A percentile compares a stretch with the other conserved stretches of the same genome.
Evolutionary conservation across 2,888 invertebrate species (phyloP).

Genomic region (Stenotaenia linearis): DNA sequence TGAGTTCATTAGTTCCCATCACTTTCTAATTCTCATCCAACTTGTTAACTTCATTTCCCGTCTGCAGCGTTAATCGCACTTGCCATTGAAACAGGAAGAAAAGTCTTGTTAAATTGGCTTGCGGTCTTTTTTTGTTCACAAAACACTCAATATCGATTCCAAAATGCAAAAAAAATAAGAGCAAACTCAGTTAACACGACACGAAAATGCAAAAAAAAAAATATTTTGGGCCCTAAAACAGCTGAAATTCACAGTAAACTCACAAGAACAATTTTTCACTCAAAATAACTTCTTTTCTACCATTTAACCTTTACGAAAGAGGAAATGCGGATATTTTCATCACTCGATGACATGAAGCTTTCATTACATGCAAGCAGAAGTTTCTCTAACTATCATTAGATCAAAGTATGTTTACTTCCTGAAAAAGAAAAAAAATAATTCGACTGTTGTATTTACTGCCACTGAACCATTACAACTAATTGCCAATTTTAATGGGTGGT

Average conservation of each 20-base stretch:
- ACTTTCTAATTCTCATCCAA: not conserved
- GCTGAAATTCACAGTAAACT: not conserved
- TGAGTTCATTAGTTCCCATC: not conserved
- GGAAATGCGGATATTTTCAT: not conserved
- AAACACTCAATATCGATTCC: not conserved
- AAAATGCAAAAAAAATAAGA: not conserved
- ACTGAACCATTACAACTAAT: too few relatives aligned
- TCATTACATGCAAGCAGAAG: not conserved
- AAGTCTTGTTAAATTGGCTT: not conserved
- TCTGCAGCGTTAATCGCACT: not conserved
- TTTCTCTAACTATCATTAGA: not conserved
- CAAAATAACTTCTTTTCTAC: not conserved
- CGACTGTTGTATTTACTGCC: too few relatives aligned
- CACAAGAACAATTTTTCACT: not conserved
- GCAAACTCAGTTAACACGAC: not conserved
- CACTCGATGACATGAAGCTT: not conserved
- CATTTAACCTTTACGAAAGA: not conserved
- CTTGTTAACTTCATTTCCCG: not conserved
- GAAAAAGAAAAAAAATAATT: too few relatives aligned
- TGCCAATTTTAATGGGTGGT: too few relatives aligned
- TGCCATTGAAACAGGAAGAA: not conserved
- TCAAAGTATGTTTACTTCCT: not conserved
- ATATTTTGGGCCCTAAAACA: too few relatives aligned
- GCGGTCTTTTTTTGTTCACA: not conserved
- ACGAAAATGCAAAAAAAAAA: not conserved